These are phyloP conservation scores for Pygoscelis adeliae DNA, from an alignment of 2,113 vertebrate species.

Conservation along the genomic window DNA sequence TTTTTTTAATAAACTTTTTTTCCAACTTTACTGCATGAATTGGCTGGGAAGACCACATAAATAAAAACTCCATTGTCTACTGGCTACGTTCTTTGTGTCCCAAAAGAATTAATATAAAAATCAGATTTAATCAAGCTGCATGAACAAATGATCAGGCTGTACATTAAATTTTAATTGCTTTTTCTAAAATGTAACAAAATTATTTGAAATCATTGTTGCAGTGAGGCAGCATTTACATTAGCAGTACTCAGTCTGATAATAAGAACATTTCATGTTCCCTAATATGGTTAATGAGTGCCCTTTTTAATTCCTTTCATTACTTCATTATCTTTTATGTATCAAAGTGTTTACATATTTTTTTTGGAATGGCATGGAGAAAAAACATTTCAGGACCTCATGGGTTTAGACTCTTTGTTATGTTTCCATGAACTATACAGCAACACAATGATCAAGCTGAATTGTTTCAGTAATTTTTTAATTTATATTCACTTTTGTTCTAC, in stretches of 20 bases:
- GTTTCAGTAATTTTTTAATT: neutral
- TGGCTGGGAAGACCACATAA: neutral
- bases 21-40: neutral
- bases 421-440: neutral
- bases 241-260: neutral
- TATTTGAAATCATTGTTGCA: neutral
- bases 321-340: neutral
- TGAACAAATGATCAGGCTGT: slow-evolving; percentile 35
- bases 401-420: neutral
- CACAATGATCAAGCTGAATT: neutral
- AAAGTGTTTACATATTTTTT: neutral
- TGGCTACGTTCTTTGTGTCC: neutral
- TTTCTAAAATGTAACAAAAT: slow-evolving; percentile 34
- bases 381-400: neutral
- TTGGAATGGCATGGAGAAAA: neutral
- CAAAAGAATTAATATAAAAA: slow-evolving; percentile 46
- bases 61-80: neutral
- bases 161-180: slow-evolving; percentile 49
- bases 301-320: neutral
- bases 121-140: slow-evolving; percentile 24
- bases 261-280: neutral
- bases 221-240: neutral
- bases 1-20: neutral
- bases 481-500: neutral
- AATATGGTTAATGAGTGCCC: neutral